Base-by-base conservation (phyloP, 1,140 invertebrate species). In the Lineus longissimus region DNA sequence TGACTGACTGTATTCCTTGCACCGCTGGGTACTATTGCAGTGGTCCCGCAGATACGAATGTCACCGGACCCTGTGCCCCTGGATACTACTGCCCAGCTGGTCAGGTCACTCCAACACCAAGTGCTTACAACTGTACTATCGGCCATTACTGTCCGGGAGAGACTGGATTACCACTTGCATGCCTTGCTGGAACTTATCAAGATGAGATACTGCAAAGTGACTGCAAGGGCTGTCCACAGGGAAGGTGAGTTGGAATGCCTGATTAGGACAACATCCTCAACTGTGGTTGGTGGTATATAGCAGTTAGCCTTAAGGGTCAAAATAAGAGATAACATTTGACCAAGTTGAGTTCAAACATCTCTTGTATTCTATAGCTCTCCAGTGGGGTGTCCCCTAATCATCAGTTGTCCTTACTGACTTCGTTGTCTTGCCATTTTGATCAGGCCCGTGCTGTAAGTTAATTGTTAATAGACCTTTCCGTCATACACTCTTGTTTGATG, bases 61-160 rank as follows among this genome's bases (percentile, higher is more conserved):
- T 64, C n/a, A 75, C 73, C 17, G 77, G 73, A 15, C 70, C 67
- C 1, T 79, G 77, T 66, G 59, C 58, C 11, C 43, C 74, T 27
- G 73, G 75, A 22, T 79, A 68, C 62, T 79, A 78, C 64, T 79
- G 77, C 55, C 77, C 77, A n/a, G 69, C 68, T 30, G 76, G 77
- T 60, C 75, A 78, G 57, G 61, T 66, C 25, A 69, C 70, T 23
- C 59, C 73, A 25, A 69, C 73, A 19, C 77, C 77, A 27, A 31
- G 56, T 1, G 70, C 73, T 11, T 78, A 70, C 59, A 78, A 76
- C 63, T 79, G 77, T 64, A 76, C 76, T 9, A 55, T 70, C 22
- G 77, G 77, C 36, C 76, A 76, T 54, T 74, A 76, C 60, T 80
- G 77, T 45, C 73, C 75, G 1, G 66, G 61, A 17, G 70, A 63